Conservation (phyloP, 2,797 vertebrate species). For the Pterois miles region DNA sequence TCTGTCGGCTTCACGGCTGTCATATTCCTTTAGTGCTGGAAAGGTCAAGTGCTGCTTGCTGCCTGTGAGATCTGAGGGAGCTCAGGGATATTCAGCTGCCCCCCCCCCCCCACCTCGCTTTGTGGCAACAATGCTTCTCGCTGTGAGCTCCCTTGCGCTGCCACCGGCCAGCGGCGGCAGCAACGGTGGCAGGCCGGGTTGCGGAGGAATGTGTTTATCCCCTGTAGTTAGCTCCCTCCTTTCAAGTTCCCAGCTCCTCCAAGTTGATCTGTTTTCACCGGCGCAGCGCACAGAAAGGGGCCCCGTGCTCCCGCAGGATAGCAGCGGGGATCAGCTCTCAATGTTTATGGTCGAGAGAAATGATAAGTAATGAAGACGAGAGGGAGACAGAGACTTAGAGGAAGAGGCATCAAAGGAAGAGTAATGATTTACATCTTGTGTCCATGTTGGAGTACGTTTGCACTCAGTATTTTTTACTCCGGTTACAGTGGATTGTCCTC, state of each 20-base stretch:
- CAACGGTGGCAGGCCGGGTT: constrained; percentile 63
- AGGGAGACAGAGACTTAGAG: constrained; percentile 47
- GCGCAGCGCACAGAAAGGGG: constrained; percentile 44
- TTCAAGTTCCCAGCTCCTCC: constrained; percentile 71
- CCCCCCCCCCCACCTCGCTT: constrained; percentile 59
- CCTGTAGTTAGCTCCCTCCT: constrained; percentile 70
- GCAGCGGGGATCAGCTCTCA: constrained; percentile 66
- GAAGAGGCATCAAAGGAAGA: constrained; percentile 63
- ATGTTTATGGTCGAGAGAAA: constrained; percentile 69
- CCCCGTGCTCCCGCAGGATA: constrained; percentile 51
- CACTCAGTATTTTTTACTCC: constrained; percentile 20
- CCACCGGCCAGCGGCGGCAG: constrained; percentile 58
- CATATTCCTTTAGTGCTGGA: constrained; percentile 87
- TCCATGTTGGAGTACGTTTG: constrained; percentile 53
- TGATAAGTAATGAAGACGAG: constrained; percentile 70
- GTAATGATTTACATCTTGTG: constrained; percentile 67
- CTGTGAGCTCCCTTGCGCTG: constrained; percentile 69
- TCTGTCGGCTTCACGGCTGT: constrained; percentile 84
- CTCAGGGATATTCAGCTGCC: constrained; percentile 68
- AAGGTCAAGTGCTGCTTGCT: constrained; percentile 87
- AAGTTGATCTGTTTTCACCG: constrained; percentile 68
- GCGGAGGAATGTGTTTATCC: constrained; percentile 79
- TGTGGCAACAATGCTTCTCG: constrained; percentile 68
- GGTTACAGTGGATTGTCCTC: constrained; percentile 41
- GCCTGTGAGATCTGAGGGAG: constrained; percentile 84